A percentile compares a stretch with the other conserved stretches of the same genome.
Evolutionary conservation across 2,888 invertebrate species (phyloP).

Genomic region (Drosophila conformis): DNA sequence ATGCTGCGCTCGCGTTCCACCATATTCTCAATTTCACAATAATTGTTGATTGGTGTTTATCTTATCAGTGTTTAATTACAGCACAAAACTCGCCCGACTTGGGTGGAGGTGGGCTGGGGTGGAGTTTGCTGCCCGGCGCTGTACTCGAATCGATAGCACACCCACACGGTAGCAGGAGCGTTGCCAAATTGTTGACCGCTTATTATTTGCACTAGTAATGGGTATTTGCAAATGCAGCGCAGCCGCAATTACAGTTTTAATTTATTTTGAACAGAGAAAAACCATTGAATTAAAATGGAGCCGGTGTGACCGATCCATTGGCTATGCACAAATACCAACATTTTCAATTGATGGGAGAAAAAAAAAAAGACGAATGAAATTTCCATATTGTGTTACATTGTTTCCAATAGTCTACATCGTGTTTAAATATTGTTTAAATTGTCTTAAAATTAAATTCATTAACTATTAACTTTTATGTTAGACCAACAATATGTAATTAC

Average conservation of each 20-base stretch:
- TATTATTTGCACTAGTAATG: slow-evolving; percentile 3
- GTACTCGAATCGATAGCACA: slow-evolving; percentile 13
- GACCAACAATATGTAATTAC: not conserved
- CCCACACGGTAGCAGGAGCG: slow-evolving; percentile 6
- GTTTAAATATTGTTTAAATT: not conserved
- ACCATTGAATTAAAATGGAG: slow-evolving; percentile 33
- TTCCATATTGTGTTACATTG: not conserved
- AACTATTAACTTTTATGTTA: not conserved
- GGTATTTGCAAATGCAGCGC: slow-evolving; percentile 9
- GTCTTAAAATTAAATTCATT: not conserved
- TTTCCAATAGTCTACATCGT: not conserved
- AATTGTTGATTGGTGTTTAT: not conserved
- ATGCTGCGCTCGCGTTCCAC: slow-evolving; percentile 86
- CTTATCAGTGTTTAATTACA: slow-evolving; percentile 38
- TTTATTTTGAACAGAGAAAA: slow-evolving; percentile 40
- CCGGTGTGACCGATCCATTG: slow-evolving; percentile 33
- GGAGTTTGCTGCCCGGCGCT: not conserved
- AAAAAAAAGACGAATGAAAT: not conserved
- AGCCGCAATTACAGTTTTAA: slow-evolving; percentile 30
- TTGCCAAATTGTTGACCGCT: slow-evolving; percentile 1
- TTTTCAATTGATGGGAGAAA: not conserved
- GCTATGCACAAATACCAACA: slow-evolving; percentile 19
- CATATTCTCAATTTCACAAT: slow-evolving; percentile 38
- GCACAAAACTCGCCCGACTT: slow-evolving; percentile 47
- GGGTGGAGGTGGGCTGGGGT: slow-evolving; percentile 7